Conservation (phyloP, 2,888 invertebrate genomes). For the Phanerotoma sp. region DNA sequence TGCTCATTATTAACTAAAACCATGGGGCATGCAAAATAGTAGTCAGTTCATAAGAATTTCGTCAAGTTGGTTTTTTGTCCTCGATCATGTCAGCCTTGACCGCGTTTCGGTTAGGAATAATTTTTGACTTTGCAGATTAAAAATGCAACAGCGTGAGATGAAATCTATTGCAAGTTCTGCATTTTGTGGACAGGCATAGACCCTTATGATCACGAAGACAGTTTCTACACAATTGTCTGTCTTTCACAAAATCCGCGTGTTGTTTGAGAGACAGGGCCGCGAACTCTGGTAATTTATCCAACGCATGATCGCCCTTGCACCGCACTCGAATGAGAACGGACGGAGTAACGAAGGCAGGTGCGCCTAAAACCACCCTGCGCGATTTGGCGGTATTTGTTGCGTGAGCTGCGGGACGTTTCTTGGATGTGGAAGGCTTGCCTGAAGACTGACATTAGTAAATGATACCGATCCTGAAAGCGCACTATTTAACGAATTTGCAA, state of each 20-base stretch:
- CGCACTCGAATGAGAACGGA: not conserved
- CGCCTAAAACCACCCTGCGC: not conserved
- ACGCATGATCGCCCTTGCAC: constrained; percentile 12
- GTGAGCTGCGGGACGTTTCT: not conserved
- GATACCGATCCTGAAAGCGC: constrained; percentile 1
- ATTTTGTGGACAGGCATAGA: constrained; percentile 6
- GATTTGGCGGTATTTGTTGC: not conserved
- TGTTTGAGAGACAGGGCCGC: constrained; percentile 5
- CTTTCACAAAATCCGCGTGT: constrained; percentile 12
- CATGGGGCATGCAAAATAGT: not conserved
- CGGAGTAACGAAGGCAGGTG: not conserved
- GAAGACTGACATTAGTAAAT: not conserved
- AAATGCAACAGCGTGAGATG: constrained; percentile 22
- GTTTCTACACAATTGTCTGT: constrained; percentile 4
- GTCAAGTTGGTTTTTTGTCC: not conserved
- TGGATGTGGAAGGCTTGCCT: not conserved
- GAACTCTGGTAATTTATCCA: constrained; percentile 17
- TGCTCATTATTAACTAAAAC: constrained; percentile 17
- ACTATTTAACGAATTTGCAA: constrained; percentile 9
- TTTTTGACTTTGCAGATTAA: not conserved
- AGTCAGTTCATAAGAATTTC: not conserved
- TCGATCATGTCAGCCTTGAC: not conserved
- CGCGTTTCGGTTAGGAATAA: not conserved
- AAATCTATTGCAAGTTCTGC: constrained; percentile 7
- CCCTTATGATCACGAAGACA: constrained; percentile 17